Percentiles rank a stretch among this genome's conserved stretches.
These are phyloP conservation scores for Xanthorhoe designata DNA, from an alignment of 2,888 invertebrate genomes.

Conservation along the genomic window DNA sequence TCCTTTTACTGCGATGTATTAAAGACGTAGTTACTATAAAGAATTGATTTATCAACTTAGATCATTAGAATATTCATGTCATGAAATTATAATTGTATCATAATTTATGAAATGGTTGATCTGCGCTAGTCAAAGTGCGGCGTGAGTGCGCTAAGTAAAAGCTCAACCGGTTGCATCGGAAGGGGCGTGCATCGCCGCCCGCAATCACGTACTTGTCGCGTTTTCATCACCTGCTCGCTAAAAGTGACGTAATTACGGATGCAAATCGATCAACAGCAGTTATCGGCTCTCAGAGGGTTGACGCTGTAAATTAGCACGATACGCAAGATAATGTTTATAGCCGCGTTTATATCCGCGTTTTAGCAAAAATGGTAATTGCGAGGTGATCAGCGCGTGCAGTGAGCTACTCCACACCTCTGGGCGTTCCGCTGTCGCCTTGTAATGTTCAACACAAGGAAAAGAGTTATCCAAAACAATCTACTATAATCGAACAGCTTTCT, in stretches of 20 bases:
- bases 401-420: constrained; percentile 42
- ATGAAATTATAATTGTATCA: constrained; percentile 10
- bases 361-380: constrained; percentile 75
- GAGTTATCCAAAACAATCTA: constrained; percentile 27
- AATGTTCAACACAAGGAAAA: constrained; percentile 31
- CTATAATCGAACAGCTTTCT: constrained; percentile 12
- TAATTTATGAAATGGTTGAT: constrained; percentile 40
- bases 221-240: constrained; percentile 83
- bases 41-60: constrained; percentile 26
- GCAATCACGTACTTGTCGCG: constrained; percentile 82
- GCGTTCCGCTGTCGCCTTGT: constrained; percentile 37
- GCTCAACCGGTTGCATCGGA: constrained; percentile 76
- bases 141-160: constrained; percentile 58
- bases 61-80: constrained; percentile 14
- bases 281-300: constrained; percentile 79
- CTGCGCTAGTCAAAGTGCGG: constrained; percentile 41
- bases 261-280: constrained; percentile 83
- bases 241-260: constrained; percentile 84
- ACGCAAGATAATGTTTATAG: constrained; percentile 79
- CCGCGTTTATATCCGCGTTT: constrained; percentile 75
- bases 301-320: constrained; percentile 81
- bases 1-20: constrained; percentile 63
- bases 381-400: constrained; percentile 49
- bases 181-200: constrained; percentile 72
- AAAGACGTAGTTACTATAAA: constrained; percentile 11